Conservation (phyloP, 2,113 vertebrate genomes). For the Lonchura striata region DNA sequence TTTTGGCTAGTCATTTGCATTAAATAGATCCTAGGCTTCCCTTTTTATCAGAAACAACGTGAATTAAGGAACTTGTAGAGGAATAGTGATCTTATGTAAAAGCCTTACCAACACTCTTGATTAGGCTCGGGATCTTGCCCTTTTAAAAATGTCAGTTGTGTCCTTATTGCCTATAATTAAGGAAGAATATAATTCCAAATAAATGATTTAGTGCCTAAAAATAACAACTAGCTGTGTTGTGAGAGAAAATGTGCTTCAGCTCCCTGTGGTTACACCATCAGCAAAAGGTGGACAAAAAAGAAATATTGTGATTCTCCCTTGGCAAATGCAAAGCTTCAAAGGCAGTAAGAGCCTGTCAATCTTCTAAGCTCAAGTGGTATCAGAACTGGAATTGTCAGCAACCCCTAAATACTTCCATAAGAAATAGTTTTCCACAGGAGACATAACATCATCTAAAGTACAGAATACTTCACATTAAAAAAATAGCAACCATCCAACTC, state of each 20-base stretch:
- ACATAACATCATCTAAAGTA: background rate
- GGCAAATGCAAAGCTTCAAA: background rate
- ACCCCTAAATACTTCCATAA: background rate
- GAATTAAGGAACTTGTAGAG: background rate
- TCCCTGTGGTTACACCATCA: background rate
- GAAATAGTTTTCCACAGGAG: background rate
- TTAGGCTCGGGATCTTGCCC: background rate
- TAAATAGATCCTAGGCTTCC: background rate
- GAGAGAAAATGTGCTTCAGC: background rate
- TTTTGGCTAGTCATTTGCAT: background rate
- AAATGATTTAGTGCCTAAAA: background rate
- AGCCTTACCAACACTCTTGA: background rate
- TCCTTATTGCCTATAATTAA: background rate
- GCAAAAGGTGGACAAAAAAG: background rate
- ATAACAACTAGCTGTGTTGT: background rate
- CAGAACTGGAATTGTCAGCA: background rate
- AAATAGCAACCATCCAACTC: background rate
- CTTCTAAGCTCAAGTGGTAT: background rate
- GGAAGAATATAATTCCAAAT: background rate
- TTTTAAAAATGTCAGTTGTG: background rate
- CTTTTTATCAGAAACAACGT: background rate
- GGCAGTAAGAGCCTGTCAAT: background rate
- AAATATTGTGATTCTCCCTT: background rate
- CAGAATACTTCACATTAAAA: background rate
- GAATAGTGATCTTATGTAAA: background rate